Evolutionary conservation across 1,140 invertebrate genomes (phyloP), one percentile per base, ranked within the genome.

Genomic region (Thalassaphorura encarpata): DNA sequence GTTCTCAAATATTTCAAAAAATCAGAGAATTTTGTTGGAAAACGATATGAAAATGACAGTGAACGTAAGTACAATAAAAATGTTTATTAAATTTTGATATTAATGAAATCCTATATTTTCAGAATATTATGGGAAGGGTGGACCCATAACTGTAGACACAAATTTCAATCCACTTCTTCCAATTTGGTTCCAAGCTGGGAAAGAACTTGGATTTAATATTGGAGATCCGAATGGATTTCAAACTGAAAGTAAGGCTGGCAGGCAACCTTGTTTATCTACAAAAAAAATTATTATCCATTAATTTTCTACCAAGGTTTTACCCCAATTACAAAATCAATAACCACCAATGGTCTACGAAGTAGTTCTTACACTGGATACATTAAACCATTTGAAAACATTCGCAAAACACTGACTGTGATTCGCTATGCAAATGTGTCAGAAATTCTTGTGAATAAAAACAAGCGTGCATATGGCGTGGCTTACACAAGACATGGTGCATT

Each of bases 1-100:
- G 80, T 91, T 0, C 65, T 88, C 5, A 84, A 84, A 0, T 91
- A 89, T 66, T 91, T 88, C 67, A 82, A 81, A 62, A 89, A 87
- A 69, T 71, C 84, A 3, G 86, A 89, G 72, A 78, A 80, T 26
- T 42, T 54, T 18, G 57, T 69, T 31, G 66, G 63, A 23, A 4
- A 13, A 16, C 28, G 16, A 18, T 27, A n/a, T n/a, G 33, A 36
- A 36, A n/a, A 36, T 11, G 33, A n/a, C 33, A 36, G 11, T 11
- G 33, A 36, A n/a, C n/a, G n/a, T n/a, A n/a, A n/a, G n/a, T n/a
- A n/a, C n/a, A n/a, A n/a, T n/a, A n/a, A n/a, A n/a, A n/a, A n/a
- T n/a, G n/a, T n/a, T n/a, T n/a, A n/a, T n/a, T n/a, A n/a, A n/a
- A n/a, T n/a, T n/a, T n/a, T n/a, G n/a, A n/a, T n/a, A n/a, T n/a